Evolutionary conservation across 2,888 invertebrate genomes (phyloP), one percentile per base, ranked within the genome.

Genomic region (Bombylius major): DNA sequence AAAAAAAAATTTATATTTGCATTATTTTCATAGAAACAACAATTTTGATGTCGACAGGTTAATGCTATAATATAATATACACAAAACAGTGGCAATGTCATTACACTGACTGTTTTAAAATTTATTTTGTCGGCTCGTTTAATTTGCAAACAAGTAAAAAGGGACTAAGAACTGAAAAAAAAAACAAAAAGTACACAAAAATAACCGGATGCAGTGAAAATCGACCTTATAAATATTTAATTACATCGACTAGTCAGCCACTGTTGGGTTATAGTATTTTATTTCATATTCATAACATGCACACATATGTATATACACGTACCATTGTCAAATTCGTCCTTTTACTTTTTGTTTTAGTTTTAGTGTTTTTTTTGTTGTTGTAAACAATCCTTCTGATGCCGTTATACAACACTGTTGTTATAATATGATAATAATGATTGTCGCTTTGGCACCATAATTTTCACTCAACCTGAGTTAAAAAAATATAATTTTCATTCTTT

Each of bases 211-310:
- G 50, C 55, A 55, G 36, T 47, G 55, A 55, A 55, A 55, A 55
- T 55, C 51, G 47, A 47, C 50, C 55, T 55, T 51, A 50, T 55
- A 55, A 55, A 55, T 55, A 55, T 55, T 55, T 55, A 55, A 55
- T 55, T 55, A 55, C 55, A 47, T 23, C 36, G 39, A 47, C 45
- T 50, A 46, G 46, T 51, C 51, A 49, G 45, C 36, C 45, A 32
- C 39, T 46, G 11, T 23, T 23, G 23, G 23, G 23, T 23, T 23
- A 23, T 23, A n/a, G n/a, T n/a, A 23, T 23, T 23, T 23, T 42
- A 42, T 42, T 11, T 42, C 39, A 42, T 11, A 42, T 42, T 42
- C 6, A 11, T 42, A 11, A 42, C 12, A 42, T 42, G 11, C 12
- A 42, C 39, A 42, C 39, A 39, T 39, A 4, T 11, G 11, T 11